phyloP scores from a whole-genome alignment of 2,888 invertebrate species.

The Saturnia pavonia region DNA sequence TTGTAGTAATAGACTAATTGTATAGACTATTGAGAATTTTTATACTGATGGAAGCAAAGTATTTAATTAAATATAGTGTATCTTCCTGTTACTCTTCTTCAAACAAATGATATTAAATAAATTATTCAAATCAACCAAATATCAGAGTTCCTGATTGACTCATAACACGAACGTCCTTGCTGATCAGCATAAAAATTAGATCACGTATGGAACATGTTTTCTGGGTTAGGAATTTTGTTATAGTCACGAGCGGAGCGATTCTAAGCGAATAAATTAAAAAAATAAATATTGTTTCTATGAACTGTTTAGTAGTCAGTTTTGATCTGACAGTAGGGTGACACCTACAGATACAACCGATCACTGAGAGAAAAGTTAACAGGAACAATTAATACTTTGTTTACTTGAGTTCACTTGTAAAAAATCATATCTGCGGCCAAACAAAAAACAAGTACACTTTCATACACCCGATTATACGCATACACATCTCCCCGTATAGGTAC shows the following conservation, averaged over 20 bases:
- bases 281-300: background rate
- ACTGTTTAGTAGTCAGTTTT: no score
- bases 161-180: constrained; percentile 16
- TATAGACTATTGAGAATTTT: no score
- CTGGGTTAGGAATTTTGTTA: background rate
- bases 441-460: no score
- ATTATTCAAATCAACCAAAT: constrained; percentile 15
- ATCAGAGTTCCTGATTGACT: constrained; percentile 21
- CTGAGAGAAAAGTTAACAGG: no score
- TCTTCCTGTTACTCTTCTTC: constrained; percentile 4
- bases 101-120: constrained; percentile 13
- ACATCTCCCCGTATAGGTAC: no score
- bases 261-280: background rate
- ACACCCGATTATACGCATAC: no score
- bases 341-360: no score
- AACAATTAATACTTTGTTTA: no score
- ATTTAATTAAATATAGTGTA: background rate
- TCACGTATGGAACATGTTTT: constrained; percentile 18
- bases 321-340: no score
- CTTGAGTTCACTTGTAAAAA: no score
- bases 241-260: background rate
- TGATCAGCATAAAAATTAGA: constrained; percentile 23
- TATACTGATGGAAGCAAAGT: background rate
- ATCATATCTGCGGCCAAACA: no score
- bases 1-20: no score